Base-by-base conservation (phyloP, 2,888 invertebrate genomes). In the Andrena chrysosceles region DNA sequence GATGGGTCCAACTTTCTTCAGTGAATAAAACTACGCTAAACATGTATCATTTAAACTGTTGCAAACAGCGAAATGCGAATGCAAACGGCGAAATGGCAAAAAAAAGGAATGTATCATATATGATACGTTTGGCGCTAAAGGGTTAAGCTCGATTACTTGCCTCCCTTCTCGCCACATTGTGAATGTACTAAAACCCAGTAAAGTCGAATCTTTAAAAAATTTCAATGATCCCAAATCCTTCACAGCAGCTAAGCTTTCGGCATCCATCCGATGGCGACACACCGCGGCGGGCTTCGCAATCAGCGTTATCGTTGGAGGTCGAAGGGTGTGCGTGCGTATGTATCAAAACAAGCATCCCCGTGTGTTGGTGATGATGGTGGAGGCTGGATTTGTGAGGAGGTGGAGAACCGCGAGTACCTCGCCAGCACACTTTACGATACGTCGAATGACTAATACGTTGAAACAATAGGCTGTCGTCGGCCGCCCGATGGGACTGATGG, bases 371-470 rank as follows among this genome's bases (percentile, higher is more conserved):
- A 33, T 66, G 77, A 81, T 70, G 86, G 75, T 69, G 75, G 69
- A 77, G 81, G 85, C 60, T 63, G 78, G 80, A 81, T 85, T 84
- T 72, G 82, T 26, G 85, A 84, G 85, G 87, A 88, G 76, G 87
- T 83, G 86, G 87, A 87, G 85, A 85, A 86, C 84, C 84, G 90
- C 89, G 89, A 87, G 87, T 89, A 89, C 88, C 88, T 88, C 87
- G 87, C 85, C 89, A 91, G 91, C 89, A 92, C 93, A 92, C 92
- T 93, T 93, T 93, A 90, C 93, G 91, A 93, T 93, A 93, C 91
- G 92, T 92, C 93, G 93, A 93, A 93, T 93, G 93, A 93, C 93
- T 93, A 93, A 93, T 93, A 93, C 93, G 93, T 90, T 92, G 93
- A 93, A 93, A 93, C 93, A 93, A 93, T 93, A 92, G 93, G 93